phyloP scores from a whole-genome alignment of 2,113 vertebrate species.

The Corythornis cristatus region DNA sequence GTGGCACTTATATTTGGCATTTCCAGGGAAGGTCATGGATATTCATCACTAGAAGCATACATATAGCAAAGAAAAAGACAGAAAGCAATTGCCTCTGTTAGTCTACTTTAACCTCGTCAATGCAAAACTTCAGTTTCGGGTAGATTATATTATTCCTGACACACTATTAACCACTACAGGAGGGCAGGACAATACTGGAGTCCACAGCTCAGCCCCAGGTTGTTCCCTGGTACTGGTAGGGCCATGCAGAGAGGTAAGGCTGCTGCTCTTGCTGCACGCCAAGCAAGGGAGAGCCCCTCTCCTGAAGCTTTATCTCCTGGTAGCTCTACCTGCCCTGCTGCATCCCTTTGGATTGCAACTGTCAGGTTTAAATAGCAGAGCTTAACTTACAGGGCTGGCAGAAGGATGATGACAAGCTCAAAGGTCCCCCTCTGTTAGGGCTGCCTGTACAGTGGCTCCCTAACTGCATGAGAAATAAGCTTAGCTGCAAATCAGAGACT shows the following conservation, averaged over 20 bases:
- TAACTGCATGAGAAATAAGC: neutral
- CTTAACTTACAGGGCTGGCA: neutral
- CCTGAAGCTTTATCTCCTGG: neutral
- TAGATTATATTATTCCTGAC: neutral
- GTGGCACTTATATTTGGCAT: neutral
- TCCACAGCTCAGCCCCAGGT: neutral
- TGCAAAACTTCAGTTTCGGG: neutral
- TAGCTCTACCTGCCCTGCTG: neutral
- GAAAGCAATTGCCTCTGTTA: neutral
- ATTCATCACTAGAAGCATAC: neutral
- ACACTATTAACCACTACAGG: neutral
- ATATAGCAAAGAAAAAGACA: neutral
- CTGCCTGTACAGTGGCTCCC: neutral
- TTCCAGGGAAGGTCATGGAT: neutral
- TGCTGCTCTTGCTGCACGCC: neutral
- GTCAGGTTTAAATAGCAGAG: neutral
- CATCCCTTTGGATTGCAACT: neutral
- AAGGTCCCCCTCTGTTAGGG: neutral
- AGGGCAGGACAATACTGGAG: neutral
- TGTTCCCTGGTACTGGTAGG: neutral
- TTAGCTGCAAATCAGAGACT: neutral
- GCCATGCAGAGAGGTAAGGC: fast-evolving
- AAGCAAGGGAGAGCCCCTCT: neutral
- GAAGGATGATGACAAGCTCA: neutral
- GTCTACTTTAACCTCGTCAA: neutral